Evolutionary conservation across 2,888 invertebrate genomes (phyloP), one percentile per base, ranked within the genome.

Genomic region (Sarcophaga rosellei): DNA sequence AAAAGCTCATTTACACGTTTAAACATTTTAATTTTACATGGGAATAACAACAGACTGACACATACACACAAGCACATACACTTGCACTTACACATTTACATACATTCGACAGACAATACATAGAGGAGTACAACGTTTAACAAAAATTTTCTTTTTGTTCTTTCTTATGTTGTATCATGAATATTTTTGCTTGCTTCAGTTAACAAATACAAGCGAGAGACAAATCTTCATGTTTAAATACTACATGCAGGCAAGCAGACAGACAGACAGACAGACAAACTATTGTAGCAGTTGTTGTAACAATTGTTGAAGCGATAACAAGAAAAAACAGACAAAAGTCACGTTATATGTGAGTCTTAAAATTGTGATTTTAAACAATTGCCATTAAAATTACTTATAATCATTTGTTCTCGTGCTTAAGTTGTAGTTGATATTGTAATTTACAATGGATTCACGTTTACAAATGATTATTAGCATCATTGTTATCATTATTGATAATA

Each of bases 301-400:
- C 35, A 35, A 25, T 35, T 35, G 35, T 35, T 35, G 35, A 35
- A 35, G 6, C 35, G 35, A 35, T 6, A 35, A 35, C 6, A 35
- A 35, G 6, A 35, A 35, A 35, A 35, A 8, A 2, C 35, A 35
- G 10, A 35, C 35, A 35, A 35, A 35, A 35, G 35, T 35, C 8
- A 8, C 35, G 35, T 35, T 35, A 35, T 35, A 35, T 35, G 8
- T 10, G 35, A 35, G 35, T 10, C 35, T 35, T 35, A 35, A 47
- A 21, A 59, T 25, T 47, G 23, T 62, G 53, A 61, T 21, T 73
- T 73, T 62, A 61, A 62, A 73, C 73, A 73, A 73, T 62, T 73
- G 61, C 35, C 35, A 62, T 61, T 59, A 35, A 72, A 35, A 21
- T 72, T 35, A 10, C 35, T 35, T 35, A 35, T 35, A 35, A 35